Conservation (phyloP, 1,140 invertebrate genomes). For the Akabosia matsudoensis region DNA sequence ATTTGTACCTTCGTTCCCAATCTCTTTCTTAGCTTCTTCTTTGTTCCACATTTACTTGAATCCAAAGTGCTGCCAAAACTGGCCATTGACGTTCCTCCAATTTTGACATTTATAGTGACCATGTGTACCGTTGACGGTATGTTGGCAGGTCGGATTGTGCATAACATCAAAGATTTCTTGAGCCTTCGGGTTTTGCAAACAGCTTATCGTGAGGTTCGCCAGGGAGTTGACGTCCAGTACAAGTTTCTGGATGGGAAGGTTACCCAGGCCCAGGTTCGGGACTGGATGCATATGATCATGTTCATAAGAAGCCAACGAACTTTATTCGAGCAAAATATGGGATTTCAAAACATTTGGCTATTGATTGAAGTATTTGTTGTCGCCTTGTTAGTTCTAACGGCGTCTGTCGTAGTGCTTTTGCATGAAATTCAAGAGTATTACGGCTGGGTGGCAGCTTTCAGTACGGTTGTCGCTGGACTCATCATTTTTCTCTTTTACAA, state of each 20-base stretch:
- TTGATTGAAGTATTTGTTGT: background rate
- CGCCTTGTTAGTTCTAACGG: background rate
- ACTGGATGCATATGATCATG: background rate
- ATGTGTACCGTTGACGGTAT: background rate
- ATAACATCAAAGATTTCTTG: background rate
- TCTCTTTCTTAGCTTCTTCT: background rate
- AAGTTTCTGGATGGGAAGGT: background rate
- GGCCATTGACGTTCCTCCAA: background rate
- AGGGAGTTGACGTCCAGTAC: background rate
- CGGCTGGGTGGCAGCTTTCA: background rate
- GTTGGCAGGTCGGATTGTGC: background rate
- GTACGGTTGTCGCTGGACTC: background rate
- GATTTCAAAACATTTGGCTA: background rate
- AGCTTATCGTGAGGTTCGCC: background rate
- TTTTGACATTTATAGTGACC: background rate
- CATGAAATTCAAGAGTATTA: background rate
- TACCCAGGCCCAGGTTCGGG: background rate
- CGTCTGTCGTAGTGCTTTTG: background rate
- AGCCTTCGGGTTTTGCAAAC: background rate
- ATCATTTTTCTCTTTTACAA: constrained; percentile 3
- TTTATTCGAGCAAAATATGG: background rate
- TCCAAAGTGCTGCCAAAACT: background rate
- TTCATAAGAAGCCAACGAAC: background rate
- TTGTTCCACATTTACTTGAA: background rate
- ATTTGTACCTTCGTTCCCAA: background rate